Evolutionary conservation across 1,140 invertebrate species (phyloP).

Genomic region (Drosophila rufa): DNA sequence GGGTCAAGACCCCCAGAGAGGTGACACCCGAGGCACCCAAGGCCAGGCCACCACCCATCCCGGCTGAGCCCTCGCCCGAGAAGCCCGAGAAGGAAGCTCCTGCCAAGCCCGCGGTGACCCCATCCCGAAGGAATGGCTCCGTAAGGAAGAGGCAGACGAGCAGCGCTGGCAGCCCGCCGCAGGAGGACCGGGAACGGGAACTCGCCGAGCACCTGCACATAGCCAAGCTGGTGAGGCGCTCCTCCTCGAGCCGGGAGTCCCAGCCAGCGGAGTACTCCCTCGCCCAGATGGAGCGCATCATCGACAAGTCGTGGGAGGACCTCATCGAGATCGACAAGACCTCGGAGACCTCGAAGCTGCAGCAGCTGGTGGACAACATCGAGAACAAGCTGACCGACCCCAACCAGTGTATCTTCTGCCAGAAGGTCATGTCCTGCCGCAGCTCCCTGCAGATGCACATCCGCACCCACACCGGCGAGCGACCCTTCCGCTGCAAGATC

Average conservation of each 20-base stretch:
- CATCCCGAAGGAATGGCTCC: conserved; percentile 56
- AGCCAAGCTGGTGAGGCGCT: conserved; percentile 69
- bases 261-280: conserved; percentile 64
- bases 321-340: conserved; percentile 95
- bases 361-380: conserved; percentile 97
- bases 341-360: conserved; percentile 96
- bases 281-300: conserved; percentile 80
- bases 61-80: conserved; percentile 15
- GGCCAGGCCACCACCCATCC: not conserved
- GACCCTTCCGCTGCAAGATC: conserved; percentile 98
- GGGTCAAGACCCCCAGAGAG: conserved; percentile 34
- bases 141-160: conserved; percentile 67
- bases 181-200: conserved; percentile 49
- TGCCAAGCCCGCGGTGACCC: conserved; percentile 23
- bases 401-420: conserved; percentile 99
- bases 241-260: conserved; percentile 64
- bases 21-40: conserved; percentile 11
- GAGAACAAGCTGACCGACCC: conserved; percentile 98
- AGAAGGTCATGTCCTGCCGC: conserved; percentile 98
- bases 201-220: conserved; percentile 53
- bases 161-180: conserved; percentile 48
- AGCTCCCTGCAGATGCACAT: conserved; percentile 99
- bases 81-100: conserved; percentile 41
- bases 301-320: conserved; percentile 97
- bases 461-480: conserved; percentile 93